Evolutionary conservation across 2,113 vertebrate genomes (phyloP).

Genomic region (Ceyx margarethae): DNA sequence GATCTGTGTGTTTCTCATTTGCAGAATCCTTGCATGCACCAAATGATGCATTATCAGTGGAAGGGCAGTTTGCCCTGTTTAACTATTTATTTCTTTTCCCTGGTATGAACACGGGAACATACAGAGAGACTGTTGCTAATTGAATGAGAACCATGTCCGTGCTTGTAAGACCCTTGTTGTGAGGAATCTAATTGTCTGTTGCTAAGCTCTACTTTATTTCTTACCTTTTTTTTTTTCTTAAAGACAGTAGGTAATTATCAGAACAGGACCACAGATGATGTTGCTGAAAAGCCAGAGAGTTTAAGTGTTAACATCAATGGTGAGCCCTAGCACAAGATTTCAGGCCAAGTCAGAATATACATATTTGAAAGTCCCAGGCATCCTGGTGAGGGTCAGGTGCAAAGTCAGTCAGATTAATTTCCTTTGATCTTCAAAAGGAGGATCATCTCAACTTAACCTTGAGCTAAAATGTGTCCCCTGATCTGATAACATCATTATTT

Average conservation of each 20-base stretch:
- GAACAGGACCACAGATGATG: not conserved
- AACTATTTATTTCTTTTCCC: not conserved
- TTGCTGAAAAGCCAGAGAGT: not conserved
- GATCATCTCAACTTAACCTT: not conserved
- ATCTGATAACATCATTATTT: constrained; percentile 25
- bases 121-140: not conserved
- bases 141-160: not conserved
- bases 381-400: not conserved
- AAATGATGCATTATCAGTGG: not conserved
- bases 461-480: not conserved
- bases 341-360: not conserved
- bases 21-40: too few species aligned
- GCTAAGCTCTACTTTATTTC: not conserved
- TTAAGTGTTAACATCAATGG: not conserved
- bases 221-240: not conserved
- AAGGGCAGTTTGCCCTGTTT: not conserved
- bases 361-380: not conserved
- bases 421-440: not conserved
- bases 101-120: not conserved
- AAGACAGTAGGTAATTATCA: not conserved
- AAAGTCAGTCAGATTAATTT: not conserved
- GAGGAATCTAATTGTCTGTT: not conserved
- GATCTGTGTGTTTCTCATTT: not conserved
- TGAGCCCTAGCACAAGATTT: not conserved
- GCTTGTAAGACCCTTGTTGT: not conserved